phyloP scores from a whole-genome alignment of 2,888 invertebrate species.

The Macaria liturata region DNA sequence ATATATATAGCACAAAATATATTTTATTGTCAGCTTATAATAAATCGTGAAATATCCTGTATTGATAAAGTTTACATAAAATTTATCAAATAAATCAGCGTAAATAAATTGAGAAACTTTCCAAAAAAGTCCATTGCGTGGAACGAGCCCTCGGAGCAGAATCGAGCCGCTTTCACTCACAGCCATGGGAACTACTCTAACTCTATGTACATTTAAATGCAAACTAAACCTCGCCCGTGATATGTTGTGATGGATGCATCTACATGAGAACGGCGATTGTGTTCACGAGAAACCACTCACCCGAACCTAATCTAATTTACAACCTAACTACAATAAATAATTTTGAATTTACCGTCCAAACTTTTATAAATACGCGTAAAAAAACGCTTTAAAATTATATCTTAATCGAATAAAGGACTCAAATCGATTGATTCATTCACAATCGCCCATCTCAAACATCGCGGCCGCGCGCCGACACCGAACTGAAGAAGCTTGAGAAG shows the following conservation, averaged over 20 bases:
- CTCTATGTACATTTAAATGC: constrained; percentile 51
- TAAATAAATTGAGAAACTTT: not conserved
- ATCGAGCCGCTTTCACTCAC: constrained; percentile 30
- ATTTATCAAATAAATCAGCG: not conserved
- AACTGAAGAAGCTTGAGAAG: constrained; percentile 17
- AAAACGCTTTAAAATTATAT: not conserved
- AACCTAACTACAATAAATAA: not conserved
- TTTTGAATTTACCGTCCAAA: too few relatives aligned
- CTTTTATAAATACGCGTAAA: not conserved
- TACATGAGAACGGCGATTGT: constrained; percentile 14
- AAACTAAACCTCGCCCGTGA: constrained; percentile 44
- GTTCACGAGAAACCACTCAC: not conserved
- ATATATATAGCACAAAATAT: too few relatives aligned
- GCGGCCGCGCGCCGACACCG: constrained; percentile 39
- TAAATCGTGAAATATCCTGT: too few relatives aligned
- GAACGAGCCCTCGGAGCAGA: not conserved
- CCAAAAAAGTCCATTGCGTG: too few relatives aligned
- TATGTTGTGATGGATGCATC: constrained; percentile 34
- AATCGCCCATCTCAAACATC: constrained; percentile 25
- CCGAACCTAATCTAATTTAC: not conserved
- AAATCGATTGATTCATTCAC: constrained; percentile 6
- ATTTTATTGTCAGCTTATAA: too few relatives aligned
- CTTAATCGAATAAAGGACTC: constrained; percentile 1
- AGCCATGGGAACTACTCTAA: constrained; percentile 29
- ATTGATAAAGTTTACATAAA: too few relatives aligned